Evolutionary conservation across 2,888 invertebrate species (phyloP).

Genomic region (Trachelus iudaicus): DNA sequence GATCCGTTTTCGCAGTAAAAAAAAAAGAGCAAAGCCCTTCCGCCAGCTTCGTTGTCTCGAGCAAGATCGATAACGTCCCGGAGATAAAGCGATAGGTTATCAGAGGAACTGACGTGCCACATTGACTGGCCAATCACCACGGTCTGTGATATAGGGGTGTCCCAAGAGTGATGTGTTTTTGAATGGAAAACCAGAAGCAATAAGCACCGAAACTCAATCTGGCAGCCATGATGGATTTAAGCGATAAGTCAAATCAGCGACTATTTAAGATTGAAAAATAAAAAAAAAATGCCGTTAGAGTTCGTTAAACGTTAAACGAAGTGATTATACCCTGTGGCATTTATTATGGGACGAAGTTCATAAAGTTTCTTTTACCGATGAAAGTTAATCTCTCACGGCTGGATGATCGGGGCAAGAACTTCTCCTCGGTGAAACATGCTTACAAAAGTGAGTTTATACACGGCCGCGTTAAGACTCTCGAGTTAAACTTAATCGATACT

Average conservation of each 20-base stretch:
- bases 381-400: neutral
- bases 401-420: neutral
- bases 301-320: neutral
- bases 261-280: neutral
- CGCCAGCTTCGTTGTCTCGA: neutral
- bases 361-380: neutral
- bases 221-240: neutral
- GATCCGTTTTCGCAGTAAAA: neutral
- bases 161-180: neutral
- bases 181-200: neutral
- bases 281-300: neutral
- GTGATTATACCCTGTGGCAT: neutral
- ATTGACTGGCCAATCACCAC: neutral
- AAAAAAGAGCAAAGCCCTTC: neutral
- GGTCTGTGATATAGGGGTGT: neutral
- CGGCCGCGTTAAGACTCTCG: neutral
- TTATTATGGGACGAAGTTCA: neutral
- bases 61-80: neutral
- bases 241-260: neutral
- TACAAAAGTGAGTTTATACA: neutral
- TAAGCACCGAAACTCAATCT: neutral
- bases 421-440: neutral
- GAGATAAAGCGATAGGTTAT: neutral
- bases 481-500: neutral
- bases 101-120: neutral